These are phyloP conservation scores for Agriotes lineatus DNA, from an alignment of 2,888 invertebrate species.

Conservation along the genomic window DNA sequence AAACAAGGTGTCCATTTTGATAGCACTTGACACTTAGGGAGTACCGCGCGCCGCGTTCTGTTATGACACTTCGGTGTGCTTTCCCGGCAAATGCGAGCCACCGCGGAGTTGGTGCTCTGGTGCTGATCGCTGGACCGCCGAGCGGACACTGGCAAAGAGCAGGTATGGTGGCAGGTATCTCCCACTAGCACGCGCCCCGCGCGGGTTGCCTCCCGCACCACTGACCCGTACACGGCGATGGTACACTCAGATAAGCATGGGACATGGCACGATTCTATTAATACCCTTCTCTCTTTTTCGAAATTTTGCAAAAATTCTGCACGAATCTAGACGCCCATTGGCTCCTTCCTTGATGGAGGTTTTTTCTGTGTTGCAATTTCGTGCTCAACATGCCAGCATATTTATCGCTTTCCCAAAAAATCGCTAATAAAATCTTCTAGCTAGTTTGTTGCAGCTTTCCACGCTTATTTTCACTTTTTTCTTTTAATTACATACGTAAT, in stretches of 20 bases:
- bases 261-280: conserved; percentile 40
- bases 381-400: no score
- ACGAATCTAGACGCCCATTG: no score
- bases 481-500: no score
- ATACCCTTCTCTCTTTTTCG: conserved; percentile 24
- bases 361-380: no score
- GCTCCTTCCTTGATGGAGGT: no score
- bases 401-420: no score
- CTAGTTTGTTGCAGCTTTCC: no score
- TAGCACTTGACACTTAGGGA: conserved; percentile 21
- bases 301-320: no score
- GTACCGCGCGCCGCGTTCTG: conserved; percentile 10
- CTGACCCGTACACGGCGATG: conserved; percentile 44
- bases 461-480: no score
- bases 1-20: conserved; percentile 53
- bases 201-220: conserved; percentile 47
- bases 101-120: no score
- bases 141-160: conserved; percentile 50
- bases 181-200: conserved; percentile 53
- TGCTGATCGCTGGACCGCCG: conserved; percentile 44
- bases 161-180: conserved; percentile 53
- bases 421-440: no score
- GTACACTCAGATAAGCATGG: conserved; percentile 46
- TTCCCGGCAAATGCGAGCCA: conserved; percentile 37
- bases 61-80: conserved; percentile 15